These are phyloP conservation scores for Pitta sordida DNA, from an alignment of 2,113 vertebrate species.

Conservation along the genomic window DNA sequence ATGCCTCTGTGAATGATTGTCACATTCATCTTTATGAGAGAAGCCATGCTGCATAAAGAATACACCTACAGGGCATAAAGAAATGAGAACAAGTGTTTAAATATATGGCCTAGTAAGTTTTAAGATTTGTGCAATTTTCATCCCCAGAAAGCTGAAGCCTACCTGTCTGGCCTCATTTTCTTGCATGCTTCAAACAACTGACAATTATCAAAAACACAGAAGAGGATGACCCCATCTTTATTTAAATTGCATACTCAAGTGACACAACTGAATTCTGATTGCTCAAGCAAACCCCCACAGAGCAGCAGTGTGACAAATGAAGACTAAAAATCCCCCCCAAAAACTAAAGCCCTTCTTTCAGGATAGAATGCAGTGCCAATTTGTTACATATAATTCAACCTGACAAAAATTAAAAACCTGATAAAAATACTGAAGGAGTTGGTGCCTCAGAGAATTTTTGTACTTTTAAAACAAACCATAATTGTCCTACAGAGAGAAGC, in stretches of 20 bases:
- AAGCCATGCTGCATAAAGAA: background rate
- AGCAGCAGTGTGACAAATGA: constrained; percentile 21
- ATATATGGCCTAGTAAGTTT: background rate
- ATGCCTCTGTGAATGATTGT: background rate
- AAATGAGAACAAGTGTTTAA: background rate
- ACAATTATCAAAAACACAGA: constrained; percentile 4
- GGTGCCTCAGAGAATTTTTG: constrained; percentile 9
- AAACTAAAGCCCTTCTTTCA: background rate
- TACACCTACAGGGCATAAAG: background rate
- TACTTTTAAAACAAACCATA: constrained; percentile 33
- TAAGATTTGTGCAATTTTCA: background rate
- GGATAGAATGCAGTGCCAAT: background rate
- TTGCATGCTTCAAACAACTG: background rate
- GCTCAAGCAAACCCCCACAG: background rate
- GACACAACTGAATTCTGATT: background rate
- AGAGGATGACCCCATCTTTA: background rate
- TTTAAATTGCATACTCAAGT: constrained; percentile 1
- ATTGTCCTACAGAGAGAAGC: background rate
- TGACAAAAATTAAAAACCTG: background rate
- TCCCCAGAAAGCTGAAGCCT: background rate
- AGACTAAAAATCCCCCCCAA: background rate
- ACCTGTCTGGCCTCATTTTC: background rate
- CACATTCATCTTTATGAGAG: background rate
- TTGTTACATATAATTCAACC: constrained; percentile 16
- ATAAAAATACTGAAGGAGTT: constrained; percentile 11